Percentiles rank a stretch among this genome's conserved stretches.
Evolutionary conservation across 2,888 invertebrate species (phyloP).

Genomic region (Petrolisthes cinctipes): DNA sequence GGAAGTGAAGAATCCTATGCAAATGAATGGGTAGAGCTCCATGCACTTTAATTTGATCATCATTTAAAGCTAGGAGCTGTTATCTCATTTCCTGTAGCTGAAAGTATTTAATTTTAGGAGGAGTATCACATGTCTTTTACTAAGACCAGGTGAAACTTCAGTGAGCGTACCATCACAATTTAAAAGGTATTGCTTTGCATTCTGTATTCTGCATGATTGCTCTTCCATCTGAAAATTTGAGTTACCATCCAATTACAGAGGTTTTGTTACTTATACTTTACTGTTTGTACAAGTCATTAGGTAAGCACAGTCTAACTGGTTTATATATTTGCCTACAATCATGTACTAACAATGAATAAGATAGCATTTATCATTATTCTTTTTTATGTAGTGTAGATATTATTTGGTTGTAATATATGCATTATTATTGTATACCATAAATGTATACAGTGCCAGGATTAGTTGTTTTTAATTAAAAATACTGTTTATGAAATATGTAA

Average conservation of each 20-base stretch:
- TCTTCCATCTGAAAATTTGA: background rate
- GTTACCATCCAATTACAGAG: background rate
- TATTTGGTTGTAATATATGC: slow-evolving; percentile 4
- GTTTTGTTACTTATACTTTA: background rate
- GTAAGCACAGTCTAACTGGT: background rate
- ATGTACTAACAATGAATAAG: background rate
- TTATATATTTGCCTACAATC: slow-evolving; percentile 4
- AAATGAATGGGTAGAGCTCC: background rate
- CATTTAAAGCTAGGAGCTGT: background rate
- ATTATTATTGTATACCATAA: slow-evolving; percentile 9
- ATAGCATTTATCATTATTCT: background rate
- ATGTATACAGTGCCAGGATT: slow-evolving; percentile 2
- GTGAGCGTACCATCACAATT: too few species aligned
- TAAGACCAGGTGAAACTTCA: too few species aligned
- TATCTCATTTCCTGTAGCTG: too few species aligned
- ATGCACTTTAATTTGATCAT: background rate
- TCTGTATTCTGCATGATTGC: background rate
- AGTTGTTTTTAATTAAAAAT: background rate
- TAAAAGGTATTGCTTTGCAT: background rate
- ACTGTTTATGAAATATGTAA: background rate
- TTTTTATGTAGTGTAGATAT: slow-evolving; percentile 2
- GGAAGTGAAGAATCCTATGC: background rate
- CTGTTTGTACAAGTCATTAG: background rate
- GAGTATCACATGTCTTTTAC: too few species aligned
- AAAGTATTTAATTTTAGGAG: too few species aligned